phyloP scores from a whole-genome alignment of 1,140 invertebrate species.

The Lordiphosa stackelbergi region DNA sequence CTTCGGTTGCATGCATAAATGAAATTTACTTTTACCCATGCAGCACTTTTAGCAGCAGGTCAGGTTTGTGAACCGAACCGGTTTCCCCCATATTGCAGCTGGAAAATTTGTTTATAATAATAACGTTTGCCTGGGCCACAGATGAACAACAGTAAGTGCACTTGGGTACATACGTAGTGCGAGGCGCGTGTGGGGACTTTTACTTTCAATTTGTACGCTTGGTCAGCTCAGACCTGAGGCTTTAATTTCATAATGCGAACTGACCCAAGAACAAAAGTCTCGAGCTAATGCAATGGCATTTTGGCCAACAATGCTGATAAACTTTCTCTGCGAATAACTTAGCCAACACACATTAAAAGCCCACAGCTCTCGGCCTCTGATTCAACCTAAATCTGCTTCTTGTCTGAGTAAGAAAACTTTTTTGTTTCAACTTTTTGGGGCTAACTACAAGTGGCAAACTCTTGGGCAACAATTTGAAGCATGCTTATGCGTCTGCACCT shows the following conservation, averaged over 20 bases:
- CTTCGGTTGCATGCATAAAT: constrained; percentile 23
- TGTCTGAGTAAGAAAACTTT: constrained; percentile 37
- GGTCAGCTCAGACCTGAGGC: not conserved
- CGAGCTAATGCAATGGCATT: constrained; percentile 19
- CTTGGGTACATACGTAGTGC: constrained; percentile 3
- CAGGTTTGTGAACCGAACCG: constrained; percentile 52
- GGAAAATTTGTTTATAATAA: constrained; percentile 65
- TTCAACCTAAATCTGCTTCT: constrained; percentile 24
- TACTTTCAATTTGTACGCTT: constrained; percentile 44
- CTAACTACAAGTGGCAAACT: constrained; percentile 35
- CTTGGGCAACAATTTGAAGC: constrained; percentile 30
- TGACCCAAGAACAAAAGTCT: constrained; percentile 31
- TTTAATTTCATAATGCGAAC: constrained; percentile 40
- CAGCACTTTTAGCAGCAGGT: constrained; percentile 39
- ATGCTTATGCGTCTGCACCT: constrained; percentile 32
- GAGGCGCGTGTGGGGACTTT: constrained; percentile 32
- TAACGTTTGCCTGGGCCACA: constrained; percentile 32
- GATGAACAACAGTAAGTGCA: constrained; percentile 42
- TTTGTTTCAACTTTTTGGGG: constrained; percentile 49
- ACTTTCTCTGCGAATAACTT: constrained; percentile 67
- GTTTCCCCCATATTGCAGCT: constrained; percentile 46
- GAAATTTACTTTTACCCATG: constrained; percentile 58
- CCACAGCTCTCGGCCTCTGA: constrained; percentile 17
- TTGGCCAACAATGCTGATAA: constrained; percentile 50
- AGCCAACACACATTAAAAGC: constrained; percentile 25